Percentiles rank a stretch among this genome's conserved stretches.
These are phyloP conservation scores for Dysidea cf. avara DNA, from an alignment of 37 sponge, comb jelly and placozoan species.

Conservation along the genomic window DNA sequence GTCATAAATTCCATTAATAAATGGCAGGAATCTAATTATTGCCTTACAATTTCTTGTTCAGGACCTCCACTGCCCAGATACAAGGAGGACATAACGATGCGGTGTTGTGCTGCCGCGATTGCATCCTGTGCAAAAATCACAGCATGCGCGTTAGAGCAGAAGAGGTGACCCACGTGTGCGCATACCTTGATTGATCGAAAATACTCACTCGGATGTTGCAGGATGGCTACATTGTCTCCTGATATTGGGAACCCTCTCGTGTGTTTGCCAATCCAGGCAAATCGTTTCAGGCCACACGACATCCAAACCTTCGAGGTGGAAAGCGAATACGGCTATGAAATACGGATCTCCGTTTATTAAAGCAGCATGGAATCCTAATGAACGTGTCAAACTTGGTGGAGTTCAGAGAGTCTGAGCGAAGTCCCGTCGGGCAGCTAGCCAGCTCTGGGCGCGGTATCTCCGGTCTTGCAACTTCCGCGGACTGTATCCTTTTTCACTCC, in stretches of 20 bases:
- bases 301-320: no score
- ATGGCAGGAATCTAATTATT: not conserved
- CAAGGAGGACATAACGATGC: constrained; percentile 74
- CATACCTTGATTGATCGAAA: constrained; percentile 61
- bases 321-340: no score
- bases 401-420: no score
- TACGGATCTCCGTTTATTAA: not conserved
- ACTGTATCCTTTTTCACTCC: no score
- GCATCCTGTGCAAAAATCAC: constrained; percentile 29
- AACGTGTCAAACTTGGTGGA: no score
- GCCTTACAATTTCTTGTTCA: constrained; percentile 76
- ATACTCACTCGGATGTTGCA: constrained; percentile 58
- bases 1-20: not conserved
- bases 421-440: no score
- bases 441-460: no score
- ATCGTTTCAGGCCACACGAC: not conserved
- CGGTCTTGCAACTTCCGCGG: no score
- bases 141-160: not conserved
- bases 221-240: constrained; percentile 59
- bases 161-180: not conserved
- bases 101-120: constrained; percentile 23
- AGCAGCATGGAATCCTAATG: not conserved
- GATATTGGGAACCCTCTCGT: constrained; percentile 48
- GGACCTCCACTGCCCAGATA: constrained; percentile 82
- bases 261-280: constrained; percentile 47